Evolutionary conservation across 2,113 vertebrate species (phyloP).

Genomic region (Diadophis punctatus): DNA sequence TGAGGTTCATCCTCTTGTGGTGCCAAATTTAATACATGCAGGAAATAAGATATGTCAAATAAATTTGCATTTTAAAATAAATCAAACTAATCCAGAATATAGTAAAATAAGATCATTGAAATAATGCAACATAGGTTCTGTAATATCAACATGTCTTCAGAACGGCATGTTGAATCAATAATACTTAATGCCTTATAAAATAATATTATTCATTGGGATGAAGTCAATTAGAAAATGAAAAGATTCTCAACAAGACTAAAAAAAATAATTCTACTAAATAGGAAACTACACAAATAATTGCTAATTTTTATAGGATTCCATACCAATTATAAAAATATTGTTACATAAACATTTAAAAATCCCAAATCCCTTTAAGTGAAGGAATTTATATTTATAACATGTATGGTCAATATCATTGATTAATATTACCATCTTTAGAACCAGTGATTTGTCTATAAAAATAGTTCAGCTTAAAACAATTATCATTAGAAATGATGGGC

Average conservation of each 20-base stretch:
- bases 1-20: not conserved
- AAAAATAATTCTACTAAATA: not conserved
- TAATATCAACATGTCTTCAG: not conserved
- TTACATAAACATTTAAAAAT: not conserved
- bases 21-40: not conserved
- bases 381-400: not conserved
- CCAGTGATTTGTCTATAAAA: not conserved
- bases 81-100: not conserved
- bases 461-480: not conserved
- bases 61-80: not conserved
- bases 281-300: not conserved
- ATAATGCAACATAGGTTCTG: not conserved
- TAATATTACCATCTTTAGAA: not conserved
- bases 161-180: not conserved
- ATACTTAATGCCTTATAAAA: not conserved
- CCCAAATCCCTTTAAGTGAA: not conserved
- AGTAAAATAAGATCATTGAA: not conserved
- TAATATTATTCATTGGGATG: not conserved
- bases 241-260: not conserved
- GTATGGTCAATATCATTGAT: not conserved
- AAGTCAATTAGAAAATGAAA: not conserved
- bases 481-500: not conserved
- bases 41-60: not conserved
- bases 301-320: not conserved
- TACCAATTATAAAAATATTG: not conserved